Evolutionary conservation across 2,113 vertebrate species (phyloP).

Genomic region (Sinocyclocheilus grahami): DNA sequence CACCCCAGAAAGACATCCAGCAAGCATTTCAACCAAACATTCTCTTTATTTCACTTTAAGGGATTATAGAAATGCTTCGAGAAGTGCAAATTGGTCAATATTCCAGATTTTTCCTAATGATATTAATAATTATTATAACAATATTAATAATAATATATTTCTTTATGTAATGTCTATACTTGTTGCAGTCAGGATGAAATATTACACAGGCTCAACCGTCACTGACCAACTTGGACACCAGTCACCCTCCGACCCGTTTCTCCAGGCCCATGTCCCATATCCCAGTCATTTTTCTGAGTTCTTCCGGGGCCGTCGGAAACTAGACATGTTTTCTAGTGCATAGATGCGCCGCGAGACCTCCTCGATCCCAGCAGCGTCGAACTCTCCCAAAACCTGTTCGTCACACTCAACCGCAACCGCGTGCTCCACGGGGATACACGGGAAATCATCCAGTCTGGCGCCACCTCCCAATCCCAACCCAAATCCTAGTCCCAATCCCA

Average conservation of each 20-base stretch:
- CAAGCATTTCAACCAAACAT: conserved; percentile 56
- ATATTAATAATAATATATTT: conserved; percentile 50
- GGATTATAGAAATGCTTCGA: conserved; percentile 77
- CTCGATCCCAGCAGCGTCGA: conserved; percentile 83
- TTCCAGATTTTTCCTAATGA: conserved; percentile 62
- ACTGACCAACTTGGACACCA: not conserved
- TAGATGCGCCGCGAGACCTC: conserved; percentile 97
- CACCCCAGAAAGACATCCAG: conserved; percentile 65
- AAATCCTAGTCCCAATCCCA: conserved; percentile 59
- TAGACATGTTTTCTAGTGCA: conserved; percentile 92
- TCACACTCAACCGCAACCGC: conserved; percentile 95
- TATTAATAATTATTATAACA: conserved; percentile 41
- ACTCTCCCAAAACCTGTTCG: conserved; percentile 93
- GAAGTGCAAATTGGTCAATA: conserved; percentile 83
- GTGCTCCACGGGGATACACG: conserved; percentile 91
- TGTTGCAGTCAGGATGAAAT: conserved; percentile 38
- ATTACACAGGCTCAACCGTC: conserved; percentile 11
- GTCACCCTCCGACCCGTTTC: not conserved
- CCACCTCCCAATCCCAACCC: conserved; percentile 67
- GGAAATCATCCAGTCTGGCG: conserved; percentile 84
- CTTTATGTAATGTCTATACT: conserved; percentile 42
- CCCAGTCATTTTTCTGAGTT: conserved; percentile 89
- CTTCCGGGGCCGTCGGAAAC: conserved; percentile 90
- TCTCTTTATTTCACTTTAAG: conserved; percentile 65
- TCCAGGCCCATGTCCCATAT: not conserved